These are phyloP conservation scores for Diuraphis noxia DNA, from an alignment of 1,140 invertebrate species.

Conservation along the genomic window DNA sequence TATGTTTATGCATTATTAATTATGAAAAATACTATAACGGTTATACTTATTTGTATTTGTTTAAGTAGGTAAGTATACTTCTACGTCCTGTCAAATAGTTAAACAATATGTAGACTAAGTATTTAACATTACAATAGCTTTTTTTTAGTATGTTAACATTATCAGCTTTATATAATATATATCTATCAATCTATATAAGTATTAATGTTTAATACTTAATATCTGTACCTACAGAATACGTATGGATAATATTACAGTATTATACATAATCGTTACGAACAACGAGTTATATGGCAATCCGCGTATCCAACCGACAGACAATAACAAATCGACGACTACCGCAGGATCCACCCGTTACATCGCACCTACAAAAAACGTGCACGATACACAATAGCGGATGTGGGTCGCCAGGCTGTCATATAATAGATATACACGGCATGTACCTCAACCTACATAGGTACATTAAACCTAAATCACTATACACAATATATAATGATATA, in stretches of 20 bases:
- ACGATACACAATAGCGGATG: conserved; percentile 9
- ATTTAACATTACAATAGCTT: no score
- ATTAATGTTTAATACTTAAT: not conserved
- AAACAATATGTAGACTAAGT: no score
- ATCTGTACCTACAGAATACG: not conserved
- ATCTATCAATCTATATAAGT: no score
- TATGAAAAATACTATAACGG: no score
- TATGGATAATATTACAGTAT: not conserved
- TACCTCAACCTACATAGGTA: not conserved
- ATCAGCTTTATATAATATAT: not conserved
- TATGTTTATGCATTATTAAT: no score
- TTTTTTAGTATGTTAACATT: no score
- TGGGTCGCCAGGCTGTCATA: conserved; percentile 2
- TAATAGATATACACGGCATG: not conserved
- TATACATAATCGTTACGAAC: not conserved
- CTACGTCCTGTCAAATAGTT: no score
- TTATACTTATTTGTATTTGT: no score
- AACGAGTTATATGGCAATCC: not conserved
- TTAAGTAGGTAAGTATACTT: no score
- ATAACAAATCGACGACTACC: conserved; percentile 22
- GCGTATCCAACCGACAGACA: not conserved
- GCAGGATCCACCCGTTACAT: not conserved
- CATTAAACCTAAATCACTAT: not conserved
- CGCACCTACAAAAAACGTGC: conserved; percentile 7
- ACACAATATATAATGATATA: not conserved